phyloP scores from a whole-genome alignment of 1,140 invertebrate genomes.

The Maniola jurtina region DNA sequence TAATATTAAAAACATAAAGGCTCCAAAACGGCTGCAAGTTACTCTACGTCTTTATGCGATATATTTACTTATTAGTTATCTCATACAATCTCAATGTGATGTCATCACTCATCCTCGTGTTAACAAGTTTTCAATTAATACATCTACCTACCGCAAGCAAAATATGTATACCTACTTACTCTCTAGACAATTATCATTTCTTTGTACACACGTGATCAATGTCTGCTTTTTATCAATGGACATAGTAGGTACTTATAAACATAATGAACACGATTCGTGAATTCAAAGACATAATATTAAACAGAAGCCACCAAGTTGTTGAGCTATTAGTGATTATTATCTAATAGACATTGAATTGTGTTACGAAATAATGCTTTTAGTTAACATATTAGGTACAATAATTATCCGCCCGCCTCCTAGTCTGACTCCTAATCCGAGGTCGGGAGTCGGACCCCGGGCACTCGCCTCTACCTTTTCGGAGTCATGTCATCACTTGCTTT shows the following conservation, averaged over 20 bases:
- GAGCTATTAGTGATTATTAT: neutral
- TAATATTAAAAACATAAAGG: no score
- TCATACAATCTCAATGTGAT: constrained; percentile 52
- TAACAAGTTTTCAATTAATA: constrained; percentile 11
- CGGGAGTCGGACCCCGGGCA: no score
- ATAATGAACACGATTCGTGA: constrained; percentile 11
- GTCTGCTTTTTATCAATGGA: constrained; percentile 13
- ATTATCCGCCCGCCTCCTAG: no score
- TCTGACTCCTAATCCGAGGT: no score
- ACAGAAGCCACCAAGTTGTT: neutral
- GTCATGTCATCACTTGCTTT: no score
- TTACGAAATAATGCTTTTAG: neutral
- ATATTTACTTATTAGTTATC: constrained; percentile 60
- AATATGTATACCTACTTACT: neutral
- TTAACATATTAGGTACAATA: no score
- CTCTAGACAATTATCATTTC: constrained; percentile 9
- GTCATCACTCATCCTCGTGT: constrained; percentile 39
- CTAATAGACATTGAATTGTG: neutral
- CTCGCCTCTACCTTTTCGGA: no score
- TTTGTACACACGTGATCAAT: constrained; percentile 7
- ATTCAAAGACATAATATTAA: constrained; percentile 15
- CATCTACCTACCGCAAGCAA: neutral
- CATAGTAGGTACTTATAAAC: constrained; percentile 11
- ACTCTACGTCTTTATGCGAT: neutral
- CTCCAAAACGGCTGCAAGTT: no score